These are phyloP conservation scores for Pangasianodon gigas DNA, from an alignment of 2,113 vertebrate species.

Conservation along the genomic window DNA sequence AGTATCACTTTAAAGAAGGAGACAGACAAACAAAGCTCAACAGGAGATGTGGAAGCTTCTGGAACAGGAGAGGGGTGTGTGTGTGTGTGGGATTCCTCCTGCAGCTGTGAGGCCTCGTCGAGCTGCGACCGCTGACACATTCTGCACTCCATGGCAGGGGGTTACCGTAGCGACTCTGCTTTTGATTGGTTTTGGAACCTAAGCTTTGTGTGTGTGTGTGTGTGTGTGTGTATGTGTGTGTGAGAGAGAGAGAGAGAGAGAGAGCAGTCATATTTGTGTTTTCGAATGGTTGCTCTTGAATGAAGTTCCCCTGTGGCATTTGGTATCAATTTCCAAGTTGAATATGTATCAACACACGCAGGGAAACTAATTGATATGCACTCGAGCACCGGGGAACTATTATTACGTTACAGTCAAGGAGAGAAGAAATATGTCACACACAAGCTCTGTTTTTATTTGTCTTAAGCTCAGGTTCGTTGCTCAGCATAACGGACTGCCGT, in stretches of 20 bases:
- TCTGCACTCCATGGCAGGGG: constrained; percentile 32
- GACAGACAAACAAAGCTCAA: constrained; percentile 12
- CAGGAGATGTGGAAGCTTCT: constrained; percentile 28
- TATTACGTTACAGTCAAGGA: constrained; percentile 39
- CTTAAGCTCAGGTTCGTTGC: background rate
- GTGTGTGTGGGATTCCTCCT: constrained; percentile 36
- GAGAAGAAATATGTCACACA: constrained; percentile 23
- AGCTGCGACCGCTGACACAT: constrained; percentile 27
- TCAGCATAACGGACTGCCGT: background rate
- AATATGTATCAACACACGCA: constrained; percentile 50
- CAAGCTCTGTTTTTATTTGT: constrained; percentile 27
- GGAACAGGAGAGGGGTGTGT: constrained; percentile 19
- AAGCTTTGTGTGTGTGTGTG: constrained; percentile 23
- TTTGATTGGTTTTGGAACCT: constrained; percentile 45
- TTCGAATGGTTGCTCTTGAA: constrained; percentile 40
- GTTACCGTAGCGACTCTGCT: constrained; percentile 49
- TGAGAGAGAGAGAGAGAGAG: background rate
- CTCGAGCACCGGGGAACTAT: background rate
- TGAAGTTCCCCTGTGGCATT: constrained; percentile 34
- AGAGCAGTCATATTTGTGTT: constrained; percentile 18
- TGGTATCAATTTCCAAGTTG: constrained; percentile 51
- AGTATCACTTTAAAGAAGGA: background rate
- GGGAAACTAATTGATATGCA: constrained; percentile 46
- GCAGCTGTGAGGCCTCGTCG: constrained; percentile 42
- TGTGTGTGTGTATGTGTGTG: constrained; percentile 9